Conservation (phyloP, 2,797 vertebrate species). For the Hafferia zeledoni region DNA sequence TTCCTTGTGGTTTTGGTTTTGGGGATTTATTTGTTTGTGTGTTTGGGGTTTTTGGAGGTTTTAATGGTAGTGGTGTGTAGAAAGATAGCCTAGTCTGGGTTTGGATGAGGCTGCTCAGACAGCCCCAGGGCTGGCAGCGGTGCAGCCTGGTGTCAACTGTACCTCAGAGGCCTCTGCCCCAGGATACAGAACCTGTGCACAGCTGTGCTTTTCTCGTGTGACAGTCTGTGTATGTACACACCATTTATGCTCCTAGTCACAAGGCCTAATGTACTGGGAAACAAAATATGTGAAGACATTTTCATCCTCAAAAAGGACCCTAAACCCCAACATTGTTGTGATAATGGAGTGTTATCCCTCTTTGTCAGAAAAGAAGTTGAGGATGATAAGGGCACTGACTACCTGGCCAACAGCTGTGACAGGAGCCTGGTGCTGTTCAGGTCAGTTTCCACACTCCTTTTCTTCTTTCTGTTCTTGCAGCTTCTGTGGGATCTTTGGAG, state of each 20-base stretch:
- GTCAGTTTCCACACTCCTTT: background rate
- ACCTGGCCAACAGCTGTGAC: fast-evolving
- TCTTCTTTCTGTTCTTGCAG: background rate
- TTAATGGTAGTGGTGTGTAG: background rate
- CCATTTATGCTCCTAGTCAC: background rate
- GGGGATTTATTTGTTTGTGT: background rate
- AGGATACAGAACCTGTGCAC: no score
- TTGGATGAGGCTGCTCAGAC: background rate
- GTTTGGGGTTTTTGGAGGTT: background rate
- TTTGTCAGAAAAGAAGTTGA: background rate
- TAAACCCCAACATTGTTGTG: background rate
- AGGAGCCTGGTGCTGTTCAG: background rate
- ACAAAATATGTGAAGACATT: background rate
- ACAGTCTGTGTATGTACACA: background rate
- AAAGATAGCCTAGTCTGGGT: background rate
- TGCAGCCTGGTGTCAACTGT: background rate
- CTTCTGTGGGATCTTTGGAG: background rate
- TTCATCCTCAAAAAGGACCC: background rate
- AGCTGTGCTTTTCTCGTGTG: background rate
- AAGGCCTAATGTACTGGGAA: background rate
- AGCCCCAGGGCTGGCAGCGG: background rate
- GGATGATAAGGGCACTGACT: background rate
- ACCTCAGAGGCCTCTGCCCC: background rate
- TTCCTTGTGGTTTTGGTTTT: background rate
- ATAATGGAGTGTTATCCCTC: background rate